Evolutionary conservation across 2,113 vertebrate species (phyloP).

Genomic region (Taurulus bubalis): DNA sequence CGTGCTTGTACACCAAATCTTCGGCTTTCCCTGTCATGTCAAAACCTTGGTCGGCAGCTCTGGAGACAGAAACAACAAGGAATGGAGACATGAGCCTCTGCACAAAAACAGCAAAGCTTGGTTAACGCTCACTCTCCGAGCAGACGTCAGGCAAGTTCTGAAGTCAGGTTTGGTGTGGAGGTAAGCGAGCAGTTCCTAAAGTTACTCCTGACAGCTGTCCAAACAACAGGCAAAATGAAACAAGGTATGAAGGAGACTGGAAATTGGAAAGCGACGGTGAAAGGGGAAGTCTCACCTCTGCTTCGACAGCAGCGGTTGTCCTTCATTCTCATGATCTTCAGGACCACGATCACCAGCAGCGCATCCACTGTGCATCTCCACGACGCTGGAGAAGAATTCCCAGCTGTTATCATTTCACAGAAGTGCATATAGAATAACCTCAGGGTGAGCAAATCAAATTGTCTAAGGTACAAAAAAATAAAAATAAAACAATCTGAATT

Average conservation of each 20-base stretch:
- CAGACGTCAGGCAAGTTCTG: constrained; percentile 20
- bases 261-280: constrained; percentile 10
- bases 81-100: constrained; percentile 30
- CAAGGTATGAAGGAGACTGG: constrained; percentile 10
- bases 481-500: background rate
- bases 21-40: constrained; percentile 10
- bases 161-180: constrained; percentile 9
- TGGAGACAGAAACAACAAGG: constrained; percentile 54
- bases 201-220: constrained; percentile 34
- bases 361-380: background rate
- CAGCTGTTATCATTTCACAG: constrained; percentile 1
- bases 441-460: constrained; percentile 1
- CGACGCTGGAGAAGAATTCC: constrained; percentile 13
- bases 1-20: constrained; percentile 31
- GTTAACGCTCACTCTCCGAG: constrained; percentile 23
- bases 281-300: constrained; percentile 33
- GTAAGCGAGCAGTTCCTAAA: constrained; percentile 12
- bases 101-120: constrained; percentile 12
- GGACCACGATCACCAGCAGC: background rate
- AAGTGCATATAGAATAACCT: background rate
- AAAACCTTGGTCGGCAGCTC: background rate
- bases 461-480: background rate
- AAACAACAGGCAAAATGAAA: constrained; percentile 14
- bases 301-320: constrained; percentile 6
- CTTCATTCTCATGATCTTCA: constrained; percentile 20